Percentiles rank a stretch among this genome's conserved stretches.
phyloP scores from a whole-genome alignment of 2,113 vertebrate species.

The Cheirogaleus medius region DNA sequence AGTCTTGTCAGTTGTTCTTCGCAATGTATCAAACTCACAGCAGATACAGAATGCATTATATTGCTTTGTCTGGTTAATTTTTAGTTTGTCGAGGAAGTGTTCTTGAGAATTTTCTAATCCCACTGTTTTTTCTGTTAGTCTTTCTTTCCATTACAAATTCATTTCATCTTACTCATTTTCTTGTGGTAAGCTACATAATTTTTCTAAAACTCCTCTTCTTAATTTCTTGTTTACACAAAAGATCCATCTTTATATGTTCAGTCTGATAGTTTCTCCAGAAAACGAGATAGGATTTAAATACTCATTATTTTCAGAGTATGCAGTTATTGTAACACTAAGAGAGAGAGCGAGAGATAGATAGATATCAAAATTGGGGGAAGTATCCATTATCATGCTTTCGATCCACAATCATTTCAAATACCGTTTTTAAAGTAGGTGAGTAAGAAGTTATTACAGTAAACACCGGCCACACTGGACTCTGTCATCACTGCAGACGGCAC shows the following conservation, averaged over 20 bases:
- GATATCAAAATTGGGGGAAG: neutral
- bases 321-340: neutral
- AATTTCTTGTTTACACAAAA: neutral
- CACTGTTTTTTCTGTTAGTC: neutral
- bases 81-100: neutral
- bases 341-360: neutral
- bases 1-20: neutral
- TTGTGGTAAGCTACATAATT: neutral
- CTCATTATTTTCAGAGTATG: neutral
- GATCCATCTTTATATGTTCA: neutral
- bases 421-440: neutral
- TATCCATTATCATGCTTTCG: neutral
- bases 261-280: neutral
- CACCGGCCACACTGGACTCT: neutral
- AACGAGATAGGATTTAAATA: neutral
- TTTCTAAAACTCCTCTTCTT: neutral
- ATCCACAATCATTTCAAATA: neutral
- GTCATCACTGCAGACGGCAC: fast-evolving
- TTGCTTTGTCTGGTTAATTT: neutral
- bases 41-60: neutral
- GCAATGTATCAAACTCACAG: neutral
- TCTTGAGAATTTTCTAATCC: neutral
- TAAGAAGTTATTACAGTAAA: neutral
- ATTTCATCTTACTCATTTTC: conserved; percentile 29
- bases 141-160: neutral